Conservation (phyloP, 2,888 invertebrate genomes). For the Caenorhabditis sp. region DNA sequence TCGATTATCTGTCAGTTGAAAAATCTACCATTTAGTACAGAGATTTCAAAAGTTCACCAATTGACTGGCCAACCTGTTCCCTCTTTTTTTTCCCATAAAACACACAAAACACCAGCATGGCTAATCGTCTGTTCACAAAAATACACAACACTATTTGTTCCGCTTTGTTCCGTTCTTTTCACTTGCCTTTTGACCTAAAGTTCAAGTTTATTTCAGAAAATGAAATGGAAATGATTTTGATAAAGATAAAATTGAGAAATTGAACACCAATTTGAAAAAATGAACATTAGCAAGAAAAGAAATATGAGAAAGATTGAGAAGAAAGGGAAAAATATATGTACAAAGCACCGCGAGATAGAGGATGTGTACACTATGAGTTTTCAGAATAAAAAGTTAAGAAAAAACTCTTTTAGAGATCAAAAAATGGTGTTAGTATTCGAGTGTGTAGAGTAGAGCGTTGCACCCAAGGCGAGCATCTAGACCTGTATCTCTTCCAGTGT, state of each 20-base stretch:
- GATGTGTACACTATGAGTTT: slow-evolving; percentile 44
- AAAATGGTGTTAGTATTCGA: slow-evolving; percentile 43
- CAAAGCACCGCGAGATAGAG: slow-evolving; percentile 55
- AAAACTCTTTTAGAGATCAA: slow-evolving; percentile 9
- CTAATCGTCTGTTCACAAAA: slow-evolving; percentile 31
- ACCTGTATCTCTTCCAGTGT: slow-evolving; percentile 77
- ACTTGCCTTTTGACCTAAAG: too few species aligned
- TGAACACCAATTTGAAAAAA: not conserved
- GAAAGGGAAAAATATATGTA: slow-evolving; percentile 37
- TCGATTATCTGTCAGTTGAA: not conserved
- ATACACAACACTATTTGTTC: not conserved
- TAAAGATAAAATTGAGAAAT: not conserved
- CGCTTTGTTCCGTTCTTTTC: slow-evolving; percentile 10
- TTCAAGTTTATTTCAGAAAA: too few species aligned
- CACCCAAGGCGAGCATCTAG: slow-evolving; percentile 34
- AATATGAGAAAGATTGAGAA: not conserved
- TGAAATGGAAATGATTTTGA: not conserved
- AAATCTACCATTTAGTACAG: not conserved
- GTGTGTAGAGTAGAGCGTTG: slow-evolving; percentile 9
- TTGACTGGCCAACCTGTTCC: not conserved
- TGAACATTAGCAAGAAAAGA: not conserved
- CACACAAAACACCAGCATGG: slow-evolving; percentile 17
- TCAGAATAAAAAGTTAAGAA: slow-evolving; percentile 11
- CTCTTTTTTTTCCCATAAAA: slow-evolving; percentile 1
- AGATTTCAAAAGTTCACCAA: slow-evolving; percentile 21